These are phyloP conservation scores for Sarcoramphus papa DNA, from an alignment of 2,797 vertebrate species.

Conservation along the genomic window DNA sequence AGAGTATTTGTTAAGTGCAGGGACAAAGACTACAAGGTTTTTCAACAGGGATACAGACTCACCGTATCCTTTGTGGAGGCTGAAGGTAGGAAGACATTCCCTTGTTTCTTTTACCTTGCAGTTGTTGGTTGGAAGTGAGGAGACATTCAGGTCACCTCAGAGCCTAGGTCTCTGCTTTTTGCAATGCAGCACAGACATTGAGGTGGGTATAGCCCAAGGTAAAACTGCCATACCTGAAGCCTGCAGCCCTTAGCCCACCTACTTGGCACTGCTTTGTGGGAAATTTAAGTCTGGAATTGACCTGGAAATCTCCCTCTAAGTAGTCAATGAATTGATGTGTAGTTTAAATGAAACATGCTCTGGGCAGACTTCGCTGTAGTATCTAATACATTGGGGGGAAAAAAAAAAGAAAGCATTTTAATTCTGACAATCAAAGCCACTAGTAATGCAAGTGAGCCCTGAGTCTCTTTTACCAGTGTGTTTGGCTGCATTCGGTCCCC, in stretches of 20 bases:
- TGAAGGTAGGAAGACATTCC: constrained; percentile 82
- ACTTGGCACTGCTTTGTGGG: neutral
- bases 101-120: neutral
- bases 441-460: neutral
- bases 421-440: neutral
- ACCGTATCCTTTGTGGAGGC: constrained; percentile 95
- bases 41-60: constrained; percentile 99
- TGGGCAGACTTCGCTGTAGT: neutral
- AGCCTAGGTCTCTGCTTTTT: neutral
- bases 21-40: constrained; percentile 98
- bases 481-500: neutral
- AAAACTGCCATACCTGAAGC: neutral
- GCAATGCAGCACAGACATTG: neutral
- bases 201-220: neutral
- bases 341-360: neutral
- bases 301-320: neutral
- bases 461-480: accelerated
- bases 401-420: neutral
- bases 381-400: accelerated
- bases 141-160: neutral
- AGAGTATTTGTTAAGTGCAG: constrained; percentile 96
- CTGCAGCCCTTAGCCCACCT: neutral
- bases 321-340: neutral
- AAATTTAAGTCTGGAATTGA: neutral
- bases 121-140: neutral